Evolutionary conservation across 2,797 vertebrate genomes (phyloP), one percentile per base, ranked within the genome.

Genomic region (Brachymystax lenok): DNA sequence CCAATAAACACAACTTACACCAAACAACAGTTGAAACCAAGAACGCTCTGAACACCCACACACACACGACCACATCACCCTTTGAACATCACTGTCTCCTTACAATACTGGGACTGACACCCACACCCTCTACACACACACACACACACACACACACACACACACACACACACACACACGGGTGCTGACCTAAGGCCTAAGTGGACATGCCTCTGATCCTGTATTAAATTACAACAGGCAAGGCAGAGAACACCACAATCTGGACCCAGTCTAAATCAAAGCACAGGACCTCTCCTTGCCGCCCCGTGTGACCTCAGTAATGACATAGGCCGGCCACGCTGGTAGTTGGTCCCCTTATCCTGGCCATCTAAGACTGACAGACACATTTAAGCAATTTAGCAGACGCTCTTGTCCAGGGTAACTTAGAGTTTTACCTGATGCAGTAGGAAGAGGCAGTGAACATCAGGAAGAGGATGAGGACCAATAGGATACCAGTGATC

Each of bases 381-480:
- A 33, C 33, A 30, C 67, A 71, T 46, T 12, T 46, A 61, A 61
- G 19, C 2, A n/a, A 24, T n/a, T 8, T 61, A 61, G 19, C 56
- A 61, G 56, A 24, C 1, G 3, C n/a, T 19, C 52, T 61, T 61
- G 3, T 61, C 56, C 56, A 8, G 7, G 12, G 56, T 7, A 21
- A 21, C 19, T 8, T n/a, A 21, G 40, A 46, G 40, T 46, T 46
- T 28, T 71, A 99, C 98, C 98, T 94, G 84, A 99, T 95, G 1
- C 96, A 95, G 81, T 96, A 94, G 0, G 97, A 97, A 10, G 98
- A 99, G 28, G 97, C 97, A 1, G 96, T 97, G 77, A 96, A 95
- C 97, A 99, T 99, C n/a, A 99, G 90, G 83, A 98, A 98, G 46
- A 99, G 93, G 69, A 98, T 95, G 73, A 99, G 85, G 50, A 98